These are phyloP conservation scores for Calliphora vicina DNA, from an alignment of 1,140 invertebrate genomes.

Conservation along the genomic window DNA sequence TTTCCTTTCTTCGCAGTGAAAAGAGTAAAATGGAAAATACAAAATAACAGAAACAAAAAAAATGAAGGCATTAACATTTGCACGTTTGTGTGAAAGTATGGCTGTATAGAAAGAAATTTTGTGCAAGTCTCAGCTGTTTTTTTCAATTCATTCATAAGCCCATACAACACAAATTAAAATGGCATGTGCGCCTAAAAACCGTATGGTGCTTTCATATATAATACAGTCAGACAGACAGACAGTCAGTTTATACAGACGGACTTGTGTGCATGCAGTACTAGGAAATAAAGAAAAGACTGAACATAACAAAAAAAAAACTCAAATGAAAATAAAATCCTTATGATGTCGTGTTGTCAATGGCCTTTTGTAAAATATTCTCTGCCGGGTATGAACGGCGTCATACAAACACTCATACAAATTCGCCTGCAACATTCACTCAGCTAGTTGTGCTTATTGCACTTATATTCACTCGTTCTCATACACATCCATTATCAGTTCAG, in stretches of 20 bases:
- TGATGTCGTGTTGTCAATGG: constrained; percentile 2
- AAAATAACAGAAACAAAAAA: background rate
- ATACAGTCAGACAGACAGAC: background rate
- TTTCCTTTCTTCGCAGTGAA: background rate
- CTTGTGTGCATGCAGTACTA: background rate
- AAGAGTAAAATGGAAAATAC: background rate
- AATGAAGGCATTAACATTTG: background rate
- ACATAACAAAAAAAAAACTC: too few species aligned
- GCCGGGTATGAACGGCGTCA: background rate
- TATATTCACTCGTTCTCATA: background rate
- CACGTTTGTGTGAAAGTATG: too few species aligned
- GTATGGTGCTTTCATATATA: constrained; percentile 6
- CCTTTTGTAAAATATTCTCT: background rate
- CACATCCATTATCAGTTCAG: background rate
- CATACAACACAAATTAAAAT: constrained; percentile 7
- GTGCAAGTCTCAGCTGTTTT: constrained; percentile 10
- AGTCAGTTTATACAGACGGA: background rate
- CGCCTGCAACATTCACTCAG: background rate
- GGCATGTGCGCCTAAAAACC: constrained; percentile 7
- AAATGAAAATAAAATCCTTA: background rate
- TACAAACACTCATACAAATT: background rate
- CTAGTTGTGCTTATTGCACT: background rate
- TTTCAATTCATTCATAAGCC: constrained; percentile 2
- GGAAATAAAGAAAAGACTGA: background rate
- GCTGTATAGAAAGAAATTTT: background rate